phyloP scores from a whole-genome alignment of 2,797 vertebrate genomes.

The Channa striata region DNA sequence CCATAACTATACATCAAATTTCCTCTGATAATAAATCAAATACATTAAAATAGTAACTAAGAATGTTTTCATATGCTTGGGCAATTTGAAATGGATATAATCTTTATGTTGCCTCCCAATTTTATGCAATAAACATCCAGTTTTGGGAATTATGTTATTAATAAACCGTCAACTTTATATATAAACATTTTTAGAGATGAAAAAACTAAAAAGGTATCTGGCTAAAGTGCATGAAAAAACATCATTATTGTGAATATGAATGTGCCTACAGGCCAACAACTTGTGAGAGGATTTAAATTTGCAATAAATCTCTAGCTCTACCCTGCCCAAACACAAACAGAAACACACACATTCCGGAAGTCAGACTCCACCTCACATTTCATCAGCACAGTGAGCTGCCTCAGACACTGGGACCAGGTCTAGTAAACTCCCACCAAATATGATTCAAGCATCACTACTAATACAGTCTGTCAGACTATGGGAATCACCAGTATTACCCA shows the following conservation, averaged over 20 bases:
- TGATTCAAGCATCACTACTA: conserved; percentile 59
- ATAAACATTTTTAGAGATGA: neutral
- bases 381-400: conserved; percentile 31
- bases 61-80: neutral
- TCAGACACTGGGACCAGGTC: conserved; percentile 5
- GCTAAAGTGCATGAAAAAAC: neutral
- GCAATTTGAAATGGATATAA: neutral
- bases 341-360: conserved; percentile 34
- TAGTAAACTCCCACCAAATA: conserved; percentile 27
- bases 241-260: neutral
- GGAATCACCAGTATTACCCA: conserved; percentile 54
- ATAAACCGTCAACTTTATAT: too few relatives aligned
- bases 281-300: neutral
- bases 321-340: conserved; percentile 28
- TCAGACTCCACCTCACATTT: conserved; percentile 35
- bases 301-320: neutral
- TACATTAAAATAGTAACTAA: neutral
- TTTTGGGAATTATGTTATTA: neutral
- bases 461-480: conserved; percentile 42
- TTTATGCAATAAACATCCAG: too few relatives aligned
- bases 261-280: neutral
- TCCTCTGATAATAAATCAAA: neutral
- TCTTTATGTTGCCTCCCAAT: too few relatives aligned
- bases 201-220: neutral
- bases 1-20: conserved; percentile 33